phyloP scores from a whole-genome alignment of 2,888 invertebrate species.

The Synergus japonicus region DNA sequence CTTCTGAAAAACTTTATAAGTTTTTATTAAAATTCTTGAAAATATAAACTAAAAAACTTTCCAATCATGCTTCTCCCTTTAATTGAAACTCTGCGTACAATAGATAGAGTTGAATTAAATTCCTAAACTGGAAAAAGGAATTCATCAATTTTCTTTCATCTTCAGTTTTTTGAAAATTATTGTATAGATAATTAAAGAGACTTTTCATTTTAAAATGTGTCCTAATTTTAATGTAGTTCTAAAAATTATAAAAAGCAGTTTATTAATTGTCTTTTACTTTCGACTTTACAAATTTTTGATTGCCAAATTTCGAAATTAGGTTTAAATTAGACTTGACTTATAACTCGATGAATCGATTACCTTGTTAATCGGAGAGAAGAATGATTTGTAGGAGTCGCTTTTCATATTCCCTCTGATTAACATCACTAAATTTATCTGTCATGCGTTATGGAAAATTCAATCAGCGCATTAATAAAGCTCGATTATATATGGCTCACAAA shows the following conservation, averaged over 20 bases:
- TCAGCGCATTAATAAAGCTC: conserved; percentile 9
- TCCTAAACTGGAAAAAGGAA: background rate
- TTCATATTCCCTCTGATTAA: background rate
- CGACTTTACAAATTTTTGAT: background rate
- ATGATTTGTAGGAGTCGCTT: conserved; percentile 2
- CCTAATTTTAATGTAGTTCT: too few relatives aligned
- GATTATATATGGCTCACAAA: conserved; percentile 10
- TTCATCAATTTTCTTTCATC: background rate
- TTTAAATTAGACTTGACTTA: background rate
- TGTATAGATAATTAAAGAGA: background rate
- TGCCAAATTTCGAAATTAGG: background rate
- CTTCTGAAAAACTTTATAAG: background rate
- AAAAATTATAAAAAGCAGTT: background rate
- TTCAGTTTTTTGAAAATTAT: background rate
- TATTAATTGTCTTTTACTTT: background rate
- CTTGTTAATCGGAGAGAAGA: background rate
- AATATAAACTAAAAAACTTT: background rate
- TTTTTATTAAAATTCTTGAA: background rate
- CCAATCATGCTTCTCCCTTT: background rate
- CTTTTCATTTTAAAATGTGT: background rate
- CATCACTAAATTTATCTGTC: conserved; percentile 13
- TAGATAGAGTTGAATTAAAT: background rate
- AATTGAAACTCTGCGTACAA: background rate
- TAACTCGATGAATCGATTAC: background rate
- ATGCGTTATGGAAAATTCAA: conserved; percentile 5